Conservation (phyloP, 2,797 vertebrate species). For the Taeniopygia guttata region DNA sequence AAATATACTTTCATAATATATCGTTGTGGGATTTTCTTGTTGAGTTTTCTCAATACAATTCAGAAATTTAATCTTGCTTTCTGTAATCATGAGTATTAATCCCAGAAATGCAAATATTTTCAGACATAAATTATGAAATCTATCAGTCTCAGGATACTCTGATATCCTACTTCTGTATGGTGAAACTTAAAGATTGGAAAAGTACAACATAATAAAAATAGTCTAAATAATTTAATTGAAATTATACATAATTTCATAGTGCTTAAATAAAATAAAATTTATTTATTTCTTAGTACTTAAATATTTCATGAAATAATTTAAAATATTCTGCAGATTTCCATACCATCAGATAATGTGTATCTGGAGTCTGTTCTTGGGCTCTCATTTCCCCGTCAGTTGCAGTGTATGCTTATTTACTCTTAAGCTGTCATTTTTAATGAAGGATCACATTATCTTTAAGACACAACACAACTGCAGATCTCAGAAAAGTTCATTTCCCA, state of each 20-base stretch:
- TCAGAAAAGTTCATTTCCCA: neutral
- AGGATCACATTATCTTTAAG: neutral
- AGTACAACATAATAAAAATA: neutral
- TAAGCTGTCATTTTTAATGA: neutral
- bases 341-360: neutral
- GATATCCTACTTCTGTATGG: accelerated
- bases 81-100: neutral
- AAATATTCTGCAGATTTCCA: neutral
- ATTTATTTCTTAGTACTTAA: neutral
- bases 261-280: neutral
- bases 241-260: neutral
- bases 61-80: neutral
- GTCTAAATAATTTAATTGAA: neutral
- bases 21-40: accelerated
- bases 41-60: neutral
- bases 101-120: neutral
- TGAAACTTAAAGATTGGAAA: neutral
- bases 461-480: neutral
- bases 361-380: neutral
- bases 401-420: neutral
- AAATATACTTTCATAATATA: neutral
- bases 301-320: neutral
- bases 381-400: neutral
- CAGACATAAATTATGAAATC: neutral
- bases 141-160: neutral